Conservation (phyloP, 2,888 invertebrate species). For the Halictus ligatus region DNA sequence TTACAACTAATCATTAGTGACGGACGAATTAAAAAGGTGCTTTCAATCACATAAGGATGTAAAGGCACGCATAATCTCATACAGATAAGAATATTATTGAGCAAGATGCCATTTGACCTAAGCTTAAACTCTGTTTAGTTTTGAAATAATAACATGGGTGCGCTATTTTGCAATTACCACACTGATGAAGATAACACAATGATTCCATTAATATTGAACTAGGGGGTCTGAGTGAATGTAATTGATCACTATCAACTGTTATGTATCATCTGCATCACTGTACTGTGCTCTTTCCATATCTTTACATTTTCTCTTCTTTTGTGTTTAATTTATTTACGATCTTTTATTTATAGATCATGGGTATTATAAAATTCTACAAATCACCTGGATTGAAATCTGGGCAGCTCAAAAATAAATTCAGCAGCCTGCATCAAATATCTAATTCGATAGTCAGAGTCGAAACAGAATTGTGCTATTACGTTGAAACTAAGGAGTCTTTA, state of each 20-base stretch:
- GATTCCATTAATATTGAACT: slow-evolving; percentile 13
- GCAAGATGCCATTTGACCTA: slow-evolving; percentile 46
- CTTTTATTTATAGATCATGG: slow-evolving; percentile 81
- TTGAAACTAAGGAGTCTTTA: slow-evolving; percentile 86
- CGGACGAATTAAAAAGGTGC: background rate
- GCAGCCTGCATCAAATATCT: slow-evolving; percentile 68
- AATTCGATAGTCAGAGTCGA: slow-evolving; percentile 85
- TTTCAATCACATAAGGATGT: background rate
- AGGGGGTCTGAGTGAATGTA: slow-evolving; percentile 44
- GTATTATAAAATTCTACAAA: slow-evolving; percentile 87
- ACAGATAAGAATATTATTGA: slow-evolving; percentile 23
- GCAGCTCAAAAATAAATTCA: slow-evolving; percentile 73
- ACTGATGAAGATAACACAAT: slow-evolving; percentile 39
- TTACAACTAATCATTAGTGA: background rate
- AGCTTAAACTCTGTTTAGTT: slow-evolving; percentile 18
- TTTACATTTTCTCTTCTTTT: background rate
- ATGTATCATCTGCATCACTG: background rate
- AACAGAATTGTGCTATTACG: slow-evolving; percentile 93
- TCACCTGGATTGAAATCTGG: slow-evolving; percentile 84
- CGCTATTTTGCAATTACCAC: slow-evolving; percentile 49
- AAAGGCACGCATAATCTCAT: slow-evolving; percentile 7
- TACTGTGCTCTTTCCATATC: background rate
- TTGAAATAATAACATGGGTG: slow-evolving; percentile 50
- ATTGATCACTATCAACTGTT: slow-evolving; percentile 21
- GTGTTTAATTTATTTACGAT: background rate